Evolutionary conservation across 2,113 vertebrate species (phyloP).

Genomic region (Ochotona curzoniae): DNA sequence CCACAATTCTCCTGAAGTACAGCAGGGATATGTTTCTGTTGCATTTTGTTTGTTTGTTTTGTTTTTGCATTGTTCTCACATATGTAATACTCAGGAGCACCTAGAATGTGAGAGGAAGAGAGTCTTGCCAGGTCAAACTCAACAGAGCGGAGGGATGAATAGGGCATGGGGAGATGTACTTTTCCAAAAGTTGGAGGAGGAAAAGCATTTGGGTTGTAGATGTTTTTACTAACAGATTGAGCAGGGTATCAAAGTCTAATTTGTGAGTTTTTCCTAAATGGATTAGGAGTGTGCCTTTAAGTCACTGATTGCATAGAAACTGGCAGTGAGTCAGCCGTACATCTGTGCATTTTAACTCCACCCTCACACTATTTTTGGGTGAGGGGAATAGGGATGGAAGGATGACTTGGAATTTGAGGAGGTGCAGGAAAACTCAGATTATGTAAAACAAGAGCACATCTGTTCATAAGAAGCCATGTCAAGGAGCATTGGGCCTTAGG

Average conservation of each 20-base stretch:
- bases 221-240: neutral
- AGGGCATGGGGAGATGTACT: neutral
- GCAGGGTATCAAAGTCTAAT: neutral
- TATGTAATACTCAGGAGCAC: constrained; percentile 8
- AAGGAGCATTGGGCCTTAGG: neutral
- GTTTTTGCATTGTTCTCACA: neutral
- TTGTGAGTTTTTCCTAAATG: neutral
- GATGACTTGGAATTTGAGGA: neutral
- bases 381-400: neutral
- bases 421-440: neutral
- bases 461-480: too few relatives aligned
- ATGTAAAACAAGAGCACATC: neutral
- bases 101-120: neutral
- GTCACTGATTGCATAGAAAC: neutral
- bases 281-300: neutral
- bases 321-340: neutral
- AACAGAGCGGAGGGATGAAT: neutral
- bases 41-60: neutral
- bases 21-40: too few relatives aligned
- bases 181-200: neutral
- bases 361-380: neutral
- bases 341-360: neutral
- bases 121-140: neutral
- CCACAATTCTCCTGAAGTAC: neutral
- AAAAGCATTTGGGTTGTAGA: neutral